phyloP scores from a whole-genome alignment of 2,797 vertebrate genomes.

The Sebastes trivittatus region DNA sequence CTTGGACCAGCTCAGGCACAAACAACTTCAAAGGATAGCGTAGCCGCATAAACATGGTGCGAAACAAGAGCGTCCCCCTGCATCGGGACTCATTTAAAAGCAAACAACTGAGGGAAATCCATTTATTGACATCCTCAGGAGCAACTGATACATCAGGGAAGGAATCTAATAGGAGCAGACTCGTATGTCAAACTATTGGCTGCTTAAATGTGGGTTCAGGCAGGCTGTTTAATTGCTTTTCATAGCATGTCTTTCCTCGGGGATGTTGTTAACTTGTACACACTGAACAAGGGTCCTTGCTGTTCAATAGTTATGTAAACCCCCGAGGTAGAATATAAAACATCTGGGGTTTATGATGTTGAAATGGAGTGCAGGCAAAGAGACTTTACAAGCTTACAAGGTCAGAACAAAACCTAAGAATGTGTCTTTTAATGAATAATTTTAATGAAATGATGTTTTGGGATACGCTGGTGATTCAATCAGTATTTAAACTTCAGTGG shows the following conservation, averaged over 20 bases:
- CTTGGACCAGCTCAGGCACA: conserved; percentile 32
- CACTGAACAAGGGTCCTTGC: conserved; percentile 50
- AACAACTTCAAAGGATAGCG: conserved; percentile 49
- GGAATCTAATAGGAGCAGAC: conserved; percentile 62
- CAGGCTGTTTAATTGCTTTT: conserved; percentile 73
- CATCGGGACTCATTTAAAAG: conserved; percentile 45
- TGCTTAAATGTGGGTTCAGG: conserved; percentile 53
- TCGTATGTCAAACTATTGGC: conserved; percentile 64
- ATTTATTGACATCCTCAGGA: conserved; percentile 58
- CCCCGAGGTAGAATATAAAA: conserved; percentile 47
- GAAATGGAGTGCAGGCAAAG: conserved; percentile 23
- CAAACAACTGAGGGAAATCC: conserved; percentile 49
- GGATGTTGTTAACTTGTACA: conserved; percentile 70
- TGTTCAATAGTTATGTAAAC: conserved; percentile 55
- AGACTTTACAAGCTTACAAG: conserved; percentile 2
- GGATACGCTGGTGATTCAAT: not conserved
- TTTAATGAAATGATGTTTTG: not conserved
- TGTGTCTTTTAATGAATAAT: conserved; percentile 22
- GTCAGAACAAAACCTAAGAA: conserved; percentile 28
- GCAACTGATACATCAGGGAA: conserved; percentile 44
- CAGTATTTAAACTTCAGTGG: not conserved
- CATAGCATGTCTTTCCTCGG: conserved; percentile 52
- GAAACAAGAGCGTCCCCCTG: conserved; percentile 23
- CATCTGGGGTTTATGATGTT: conserved; percentile 47
- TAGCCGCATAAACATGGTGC: conserved; percentile 4